Base-by-base conservation (phyloP, 2,113 vertebrate species). In the Antechinus flavipes region DNA sequence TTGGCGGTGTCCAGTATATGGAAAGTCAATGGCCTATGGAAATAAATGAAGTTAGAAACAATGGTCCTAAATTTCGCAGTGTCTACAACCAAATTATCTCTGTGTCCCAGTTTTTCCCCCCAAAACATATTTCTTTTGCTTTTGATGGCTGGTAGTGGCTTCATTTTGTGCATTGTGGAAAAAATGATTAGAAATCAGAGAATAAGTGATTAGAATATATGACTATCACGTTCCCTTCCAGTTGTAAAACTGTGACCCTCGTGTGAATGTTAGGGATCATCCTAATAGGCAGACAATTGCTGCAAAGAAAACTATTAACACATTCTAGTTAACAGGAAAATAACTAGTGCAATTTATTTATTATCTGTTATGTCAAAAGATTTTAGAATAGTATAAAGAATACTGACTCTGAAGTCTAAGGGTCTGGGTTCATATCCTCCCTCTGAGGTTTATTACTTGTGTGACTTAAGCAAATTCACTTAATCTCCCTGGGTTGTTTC, bases 11-110 rank as follows among this genome's bases (percentile, higher is more conserved):
- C 90, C 47, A 68, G 54, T 0, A 2, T 53, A 49, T 93, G 54
- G 76, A 97, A 94, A 92, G 84, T 92, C 94, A 52, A 95, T 58
- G 42, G 93, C 89, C 54, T 91, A 27, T 94, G 25, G 91, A 91
- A 93, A 9, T 0, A 8, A 52, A 93, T 0, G 47, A 92, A 55
- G 49, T 30, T 54, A 53, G 49, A 91, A 95, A 94, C 10, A 25
- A 1, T 46, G 49, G 46, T 92, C 55, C 27, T 54, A 56, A 91
- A 52, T 91, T 96, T 92, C 96, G 35, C 92, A 30, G 89, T 91
- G 27, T 93, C 94, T 95, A 26, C 53, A 92, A 56, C 47, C 89
- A 91, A 95, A 58, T 91, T 90, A n/a, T 90, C 16, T 2, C 42
- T 68, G 90, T 10, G 54, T 93, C 35, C n/a, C 49, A 1, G 30